phyloP scores from a whole-genome alignment of 2,113 vertebrate genomes.

The Mohoua ochrocephala region DNA sequence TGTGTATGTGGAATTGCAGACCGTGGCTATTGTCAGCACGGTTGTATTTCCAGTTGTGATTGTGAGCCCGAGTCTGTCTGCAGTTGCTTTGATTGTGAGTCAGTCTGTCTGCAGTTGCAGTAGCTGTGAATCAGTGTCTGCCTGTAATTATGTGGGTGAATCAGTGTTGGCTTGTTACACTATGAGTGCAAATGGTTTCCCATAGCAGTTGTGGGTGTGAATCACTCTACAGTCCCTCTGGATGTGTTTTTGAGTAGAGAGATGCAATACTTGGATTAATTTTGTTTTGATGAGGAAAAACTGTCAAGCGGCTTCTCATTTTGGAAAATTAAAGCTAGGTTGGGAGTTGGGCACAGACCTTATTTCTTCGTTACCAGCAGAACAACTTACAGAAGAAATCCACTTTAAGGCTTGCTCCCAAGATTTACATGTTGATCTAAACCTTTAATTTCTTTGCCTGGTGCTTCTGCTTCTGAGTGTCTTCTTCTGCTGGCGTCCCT shows the following conservation, averaged over 20 bases:
- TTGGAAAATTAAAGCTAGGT: constrained; percentile 21
- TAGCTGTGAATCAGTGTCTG: constrained; percentile 58
- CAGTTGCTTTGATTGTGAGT: constrained; percentile 57
- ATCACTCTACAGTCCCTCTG: constrained; percentile 46
- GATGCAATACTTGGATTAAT: constrained; percentile 36
- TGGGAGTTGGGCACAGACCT: not conserved
- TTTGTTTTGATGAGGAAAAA: constrained; percentile 51
- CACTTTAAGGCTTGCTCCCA: not conserved
- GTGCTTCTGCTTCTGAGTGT: not conserved
- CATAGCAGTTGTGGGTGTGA: constrained; percentile 33
- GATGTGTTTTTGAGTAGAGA: constrained; percentile 40
- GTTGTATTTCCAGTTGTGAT: constrained; percentile 39
- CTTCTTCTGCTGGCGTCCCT: not conserved
- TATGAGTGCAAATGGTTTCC: constrained; percentile 49
- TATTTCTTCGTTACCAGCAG: not conserved
- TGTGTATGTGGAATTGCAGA: not conserved
- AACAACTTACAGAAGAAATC: not conserved
- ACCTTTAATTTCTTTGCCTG: not conserved
- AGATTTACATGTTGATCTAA: not conserved
- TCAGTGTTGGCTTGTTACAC: constrained; percentile 58
- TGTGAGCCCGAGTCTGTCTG: constrained; percentile 22
- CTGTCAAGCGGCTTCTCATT: not conserved
- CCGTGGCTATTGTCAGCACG: not conserved
- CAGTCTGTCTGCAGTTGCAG: constrained; percentile 54
- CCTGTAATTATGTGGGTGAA: constrained; percentile 53